Conservation (phyloP, 2,888 invertebrate species). For the Noctua pronuba region DNA sequence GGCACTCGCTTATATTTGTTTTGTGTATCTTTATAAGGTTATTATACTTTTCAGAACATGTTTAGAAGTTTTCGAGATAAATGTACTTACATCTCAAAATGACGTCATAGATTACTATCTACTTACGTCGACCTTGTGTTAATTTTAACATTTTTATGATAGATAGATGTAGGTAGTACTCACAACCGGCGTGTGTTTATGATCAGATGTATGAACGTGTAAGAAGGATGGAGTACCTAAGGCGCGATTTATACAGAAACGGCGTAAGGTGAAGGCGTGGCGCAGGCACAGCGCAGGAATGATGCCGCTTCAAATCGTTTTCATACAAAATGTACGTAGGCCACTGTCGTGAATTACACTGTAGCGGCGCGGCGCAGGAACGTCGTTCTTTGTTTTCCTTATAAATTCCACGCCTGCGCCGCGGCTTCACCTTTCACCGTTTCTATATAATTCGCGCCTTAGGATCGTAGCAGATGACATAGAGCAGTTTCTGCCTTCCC, state of each 20-base stretch:
- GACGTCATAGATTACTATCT: background rate
- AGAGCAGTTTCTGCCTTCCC: background rate
- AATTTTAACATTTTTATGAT: background rate
- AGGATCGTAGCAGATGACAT: background rate
- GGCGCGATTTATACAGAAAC: too few species aligned
- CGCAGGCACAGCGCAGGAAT: too few species aligned
- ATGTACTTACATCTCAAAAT: background rate
- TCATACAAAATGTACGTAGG: too few species aligned
- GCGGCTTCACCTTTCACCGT: too few species aligned
- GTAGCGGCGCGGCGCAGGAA: too few species aligned
- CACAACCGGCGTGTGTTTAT: background rate
- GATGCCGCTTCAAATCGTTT: too few species aligned
- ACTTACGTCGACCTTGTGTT: background rate
- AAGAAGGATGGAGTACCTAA: background rate
- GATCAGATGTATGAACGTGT: background rate
- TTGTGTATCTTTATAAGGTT: conserved; percentile 7
- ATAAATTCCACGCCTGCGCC: too few species aligned
- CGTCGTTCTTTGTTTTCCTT: too few species aligned
- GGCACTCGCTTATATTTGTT: background rate
- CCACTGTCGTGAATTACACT: too few species aligned
- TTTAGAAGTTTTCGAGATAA: background rate
- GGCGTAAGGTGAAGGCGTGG: too few species aligned
- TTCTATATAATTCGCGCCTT: too few species aligned
- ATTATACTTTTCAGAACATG: conserved; percentile 3
- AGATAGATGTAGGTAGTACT: background rate